phyloP scores from a whole-genome alignment of 2,888 invertebrate species.

The Trachelus stipa region DNA sequence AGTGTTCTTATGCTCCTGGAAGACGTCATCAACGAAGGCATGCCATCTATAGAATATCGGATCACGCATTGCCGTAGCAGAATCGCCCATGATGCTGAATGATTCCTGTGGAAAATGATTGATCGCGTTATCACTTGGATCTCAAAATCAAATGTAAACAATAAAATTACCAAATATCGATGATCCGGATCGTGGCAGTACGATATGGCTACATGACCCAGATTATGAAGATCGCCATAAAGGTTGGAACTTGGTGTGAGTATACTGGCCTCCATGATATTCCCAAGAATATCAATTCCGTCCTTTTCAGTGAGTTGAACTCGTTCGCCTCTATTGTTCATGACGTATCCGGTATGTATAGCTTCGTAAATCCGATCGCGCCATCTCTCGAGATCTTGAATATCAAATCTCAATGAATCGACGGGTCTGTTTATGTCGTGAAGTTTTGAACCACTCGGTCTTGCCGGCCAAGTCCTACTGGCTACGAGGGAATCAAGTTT shows the following conservation, averaged over 20 bases:
- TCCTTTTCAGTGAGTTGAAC: constrained; percentile 73
- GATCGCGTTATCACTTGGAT: not conserved
- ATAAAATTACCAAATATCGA: constrained; percentile 73
- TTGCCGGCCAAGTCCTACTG: constrained; percentile 80
- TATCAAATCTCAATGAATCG: constrained; percentile 76
- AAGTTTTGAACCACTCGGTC: constrained; percentile 71
- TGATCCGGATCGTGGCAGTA: constrained; percentile 86
- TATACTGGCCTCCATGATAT: constrained; percentile 79
- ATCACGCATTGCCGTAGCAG: constrained; percentile 88
- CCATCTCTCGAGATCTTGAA: constrained; percentile 82
- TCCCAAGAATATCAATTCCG: constrained; percentile 84
- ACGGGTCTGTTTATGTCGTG: constrained; percentile 76
- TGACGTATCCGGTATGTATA: constrained; percentile 74
- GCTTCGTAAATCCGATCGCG: constrained; percentile 79
- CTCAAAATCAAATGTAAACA: not conserved
- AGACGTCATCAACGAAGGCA: constrained; percentile 81
- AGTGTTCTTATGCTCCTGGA: constrained; percentile 79
- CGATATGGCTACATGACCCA: constrained; percentile 83
- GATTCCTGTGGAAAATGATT: constrained; percentile 72
- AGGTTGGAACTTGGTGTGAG: constrained; percentile 77
- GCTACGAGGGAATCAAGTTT: constrained; percentile 84
- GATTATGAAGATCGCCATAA: constrained; percentile 86
- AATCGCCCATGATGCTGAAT: constrained; percentile 86
- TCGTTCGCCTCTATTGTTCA: constrained; percentile 71
- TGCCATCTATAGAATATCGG: constrained; percentile 91